Evolutionary conservation across 2,888 invertebrate genomes (phyloP).

Genomic region (Hoplodrina ambigua): DNA sequence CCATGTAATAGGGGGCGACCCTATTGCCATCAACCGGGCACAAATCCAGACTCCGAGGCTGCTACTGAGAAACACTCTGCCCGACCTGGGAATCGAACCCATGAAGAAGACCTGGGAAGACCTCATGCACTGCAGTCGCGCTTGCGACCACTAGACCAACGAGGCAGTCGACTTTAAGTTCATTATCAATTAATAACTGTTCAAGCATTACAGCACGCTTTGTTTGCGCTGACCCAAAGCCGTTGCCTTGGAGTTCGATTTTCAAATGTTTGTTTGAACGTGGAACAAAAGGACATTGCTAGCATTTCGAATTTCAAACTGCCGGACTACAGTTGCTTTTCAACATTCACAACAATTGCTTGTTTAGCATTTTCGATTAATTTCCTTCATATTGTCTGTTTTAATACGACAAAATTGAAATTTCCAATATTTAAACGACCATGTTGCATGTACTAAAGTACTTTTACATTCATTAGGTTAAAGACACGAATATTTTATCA

Average conservation of each 20-base stretch:
- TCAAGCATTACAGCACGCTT: too few relatives aligned
- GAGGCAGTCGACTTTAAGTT: too few relatives aligned
- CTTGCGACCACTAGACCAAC: too few relatives aligned
- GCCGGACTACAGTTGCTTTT: constrained; percentile 23
- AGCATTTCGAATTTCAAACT: constrained; percentile 38
- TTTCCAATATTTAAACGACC: constrained; percentile 18
- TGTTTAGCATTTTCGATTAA: constrained; percentile 36
- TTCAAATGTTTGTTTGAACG: constrained; percentile 43
- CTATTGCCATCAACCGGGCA: too few relatives aligned
- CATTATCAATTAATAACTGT: too few relatives aligned
- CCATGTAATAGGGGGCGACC: too few relatives aligned
- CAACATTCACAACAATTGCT: constrained; percentile 13
- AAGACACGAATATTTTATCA: constrained; percentile 17
- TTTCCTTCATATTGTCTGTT: too few relatives aligned
- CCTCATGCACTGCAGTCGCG: too few relatives aligned
- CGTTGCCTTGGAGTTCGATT: constrained; percentile 5
- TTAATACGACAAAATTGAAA: background rate
- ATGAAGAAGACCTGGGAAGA: too few relatives aligned
- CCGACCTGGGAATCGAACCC: too few relatives aligned
- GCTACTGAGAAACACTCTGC: too few relatives aligned
- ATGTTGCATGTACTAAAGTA: constrained; percentile 29
- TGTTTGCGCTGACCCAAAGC: background rate
- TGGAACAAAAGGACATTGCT: constrained; percentile 29
- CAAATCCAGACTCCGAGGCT: too few relatives aligned
- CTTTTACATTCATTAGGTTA: constrained; percentile 6